These are phyloP conservation scores for Melanerpes aurifrons DNA, from an alignment of 2,113 vertebrate species.

Conservation along the genomic window DNA sequence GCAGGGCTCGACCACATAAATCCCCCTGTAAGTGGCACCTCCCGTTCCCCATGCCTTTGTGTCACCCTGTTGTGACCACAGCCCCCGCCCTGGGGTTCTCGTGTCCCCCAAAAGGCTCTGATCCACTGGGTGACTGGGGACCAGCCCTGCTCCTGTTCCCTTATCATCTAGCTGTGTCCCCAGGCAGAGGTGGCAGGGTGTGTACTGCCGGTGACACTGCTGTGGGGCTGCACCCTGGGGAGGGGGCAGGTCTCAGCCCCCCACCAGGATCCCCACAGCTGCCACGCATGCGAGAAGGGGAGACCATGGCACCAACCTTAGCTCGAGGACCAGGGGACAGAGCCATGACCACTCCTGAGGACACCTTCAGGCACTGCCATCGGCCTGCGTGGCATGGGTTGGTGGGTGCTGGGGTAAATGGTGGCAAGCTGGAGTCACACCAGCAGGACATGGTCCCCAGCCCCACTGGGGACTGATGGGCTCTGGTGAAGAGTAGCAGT, in stretches of 20 bases:
- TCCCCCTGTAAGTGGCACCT: neutral
- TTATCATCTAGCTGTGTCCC: neutral
- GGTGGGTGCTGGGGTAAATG: neutral
- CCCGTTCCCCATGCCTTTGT: neutral
- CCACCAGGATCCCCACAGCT: neutral
- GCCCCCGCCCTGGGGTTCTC: neutral
- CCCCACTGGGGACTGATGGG: neutral
- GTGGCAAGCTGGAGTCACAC: neutral
- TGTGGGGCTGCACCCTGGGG: neutral
- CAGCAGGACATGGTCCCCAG: neutral
- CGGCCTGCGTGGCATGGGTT: neutral
- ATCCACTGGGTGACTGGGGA: neutral
- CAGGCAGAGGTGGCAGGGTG: neutral
- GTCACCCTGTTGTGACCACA: neutral
- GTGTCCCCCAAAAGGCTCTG: neutral
- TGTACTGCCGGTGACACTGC: neutral
- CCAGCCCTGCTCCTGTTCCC: neutral
- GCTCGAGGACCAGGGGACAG: neutral
- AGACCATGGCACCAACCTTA: neutral
- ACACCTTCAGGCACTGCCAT: neutral
- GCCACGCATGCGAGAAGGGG: neutral
- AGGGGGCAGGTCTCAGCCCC: neutral
- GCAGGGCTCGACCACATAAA: neutral
- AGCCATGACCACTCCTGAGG: neutral
- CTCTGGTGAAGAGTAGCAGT: neutral